Percentiles rank a stretch among this genome's conserved stretches.
These are phyloP conservation scores for Ooceraea biroi DNA, from an alignment of 1,140 invertebrate genomes.

Conservation along the genomic window DNA sequence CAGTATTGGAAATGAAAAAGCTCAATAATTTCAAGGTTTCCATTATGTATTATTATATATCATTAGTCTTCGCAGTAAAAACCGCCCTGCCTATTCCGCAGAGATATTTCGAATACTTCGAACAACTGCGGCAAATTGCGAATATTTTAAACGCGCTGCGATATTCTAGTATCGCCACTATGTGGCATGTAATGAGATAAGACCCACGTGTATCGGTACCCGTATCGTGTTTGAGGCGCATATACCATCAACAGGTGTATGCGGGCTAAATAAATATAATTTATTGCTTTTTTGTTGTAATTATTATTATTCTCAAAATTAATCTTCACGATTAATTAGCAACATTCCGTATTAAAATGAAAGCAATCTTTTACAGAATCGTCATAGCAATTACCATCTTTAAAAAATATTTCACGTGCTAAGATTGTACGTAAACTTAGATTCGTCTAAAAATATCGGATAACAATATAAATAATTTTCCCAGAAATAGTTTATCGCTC, in stretches of 20 bases:
- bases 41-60: neutral
- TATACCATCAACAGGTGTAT: slow-evolving; percentile 6
- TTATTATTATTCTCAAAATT: neutral
- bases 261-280: neutral
- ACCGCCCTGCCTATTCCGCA: neutral
- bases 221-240: slow-evolving; percentile 39
- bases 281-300: neutral
- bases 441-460: neutral
- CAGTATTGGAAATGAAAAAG: neutral
- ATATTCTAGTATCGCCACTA: slow-evolving; percentile 32
- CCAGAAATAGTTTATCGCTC: neutral
- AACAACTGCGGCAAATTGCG: neutral
- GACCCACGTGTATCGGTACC: slow-evolving; percentile 63
- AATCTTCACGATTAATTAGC: neutral
- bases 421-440: slow-evolving; percentile 9
- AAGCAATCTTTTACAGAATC: neutral
- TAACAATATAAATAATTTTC: neutral
- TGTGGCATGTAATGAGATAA: slow-evolving; percentile 29
- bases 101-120: too few species aligned
- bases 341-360: neutral
- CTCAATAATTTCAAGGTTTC: neutral
- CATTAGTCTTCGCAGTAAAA: neutral
- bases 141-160: neutral
- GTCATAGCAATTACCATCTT: neutral
- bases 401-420: slow-evolving; percentile 4